Base-by-base conservation (phyloP, 2,888 invertebrate species). In the Neria commutata region DNA sequence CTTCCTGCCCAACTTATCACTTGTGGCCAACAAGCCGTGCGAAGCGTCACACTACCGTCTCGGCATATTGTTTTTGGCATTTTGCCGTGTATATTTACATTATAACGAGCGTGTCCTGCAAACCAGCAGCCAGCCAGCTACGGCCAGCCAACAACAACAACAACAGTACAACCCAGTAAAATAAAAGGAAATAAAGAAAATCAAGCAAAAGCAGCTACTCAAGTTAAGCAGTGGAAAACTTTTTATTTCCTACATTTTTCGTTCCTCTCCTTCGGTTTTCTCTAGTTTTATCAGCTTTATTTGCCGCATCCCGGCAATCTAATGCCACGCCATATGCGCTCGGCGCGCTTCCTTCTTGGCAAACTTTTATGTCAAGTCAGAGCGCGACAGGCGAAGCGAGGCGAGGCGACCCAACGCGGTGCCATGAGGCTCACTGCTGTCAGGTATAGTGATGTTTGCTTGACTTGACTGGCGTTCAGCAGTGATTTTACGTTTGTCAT, bases 181-280 rank as follows among this genome's bases (percentile, higher is more conserved):
- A 45, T 26, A 23, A 48, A 45, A 45, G 16, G 19, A 51, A 29
- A 23, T 21, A 17, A 37, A 16, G 2, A 19, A 1, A 16, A 17
- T 19, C n/a, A 21, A 29, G 29, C 26, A 29, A 29, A 29, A 33
- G 42, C 42, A 46, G 46, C 14, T 16, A 33, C 17, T 65, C 72
- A 72, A 74, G 71, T 74, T 72, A 74, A 72, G 73, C 74, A 74
- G 71, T 73, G 72, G 74, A 72, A 72, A 72, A 71, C 65, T 74
- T 74, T 74, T 71, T 70, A 67, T 71, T 74, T 73, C 74, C 72
- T 73, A 74, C 73, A 72, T 74, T 72, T 72, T 72, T 68, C 74
- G 73, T 71, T 74, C 73, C 72, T 74, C 74, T 73, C 67, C 67
- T 42, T 42, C 42, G 14, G 58, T 51, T 21, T 46, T 51, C n/a